phyloP scores from a whole-genome alignment of 2,888 invertebrate species.

The Clusia tigrina region DNA sequence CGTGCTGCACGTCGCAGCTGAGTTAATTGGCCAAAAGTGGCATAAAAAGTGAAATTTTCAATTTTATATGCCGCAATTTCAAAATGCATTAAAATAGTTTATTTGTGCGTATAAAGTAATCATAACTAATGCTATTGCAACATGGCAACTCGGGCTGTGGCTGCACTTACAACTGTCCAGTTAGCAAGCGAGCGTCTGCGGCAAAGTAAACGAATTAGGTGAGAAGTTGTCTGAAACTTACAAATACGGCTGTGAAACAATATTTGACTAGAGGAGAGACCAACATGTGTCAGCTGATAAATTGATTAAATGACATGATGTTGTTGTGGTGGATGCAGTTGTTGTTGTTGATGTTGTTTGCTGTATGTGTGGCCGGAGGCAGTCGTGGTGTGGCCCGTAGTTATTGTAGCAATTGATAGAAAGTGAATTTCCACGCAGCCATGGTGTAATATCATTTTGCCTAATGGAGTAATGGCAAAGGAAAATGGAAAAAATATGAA shows the following conservation, averaged over 20 bases:
- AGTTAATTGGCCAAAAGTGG: constrained; percentile 31
- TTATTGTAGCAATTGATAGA: constrained; percentile 2
- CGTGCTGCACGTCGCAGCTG: too few species aligned
- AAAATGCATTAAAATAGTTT: constrained; percentile 51
- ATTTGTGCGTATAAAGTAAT: too few species aligned
- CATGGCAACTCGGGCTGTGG: too few species aligned
- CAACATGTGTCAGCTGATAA: constrained; percentile 4
- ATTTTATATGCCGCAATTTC: constrained; percentile 30
- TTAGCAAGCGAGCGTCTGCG: neutral
- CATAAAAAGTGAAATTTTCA: constrained; percentile 55
- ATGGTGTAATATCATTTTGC: too few species aligned
- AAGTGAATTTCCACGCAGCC: too few species aligned
- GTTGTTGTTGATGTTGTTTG: neutral
- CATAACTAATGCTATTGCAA: neutral
- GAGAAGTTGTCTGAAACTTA: constrained; percentile 2
- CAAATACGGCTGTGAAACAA: too few species aligned
- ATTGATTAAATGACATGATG: constrained; percentile 1
- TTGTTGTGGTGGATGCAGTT: neutral
- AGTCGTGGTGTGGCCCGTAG: too few species aligned
- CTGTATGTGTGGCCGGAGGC: too few species aligned
- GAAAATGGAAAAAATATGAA: constrained; percentile 2
- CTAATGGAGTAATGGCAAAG: neutral
- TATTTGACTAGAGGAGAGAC: too few species aligned
- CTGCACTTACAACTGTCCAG: too few species aligned
- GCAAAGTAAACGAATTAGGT: neutral